Percentiles rank a stretch among this genome's conserved stretches.
Conservation (phyloP, 30 jellyfish, hydroid and myxozoan genomes). For the Rhopilema esculentum region DNA sequence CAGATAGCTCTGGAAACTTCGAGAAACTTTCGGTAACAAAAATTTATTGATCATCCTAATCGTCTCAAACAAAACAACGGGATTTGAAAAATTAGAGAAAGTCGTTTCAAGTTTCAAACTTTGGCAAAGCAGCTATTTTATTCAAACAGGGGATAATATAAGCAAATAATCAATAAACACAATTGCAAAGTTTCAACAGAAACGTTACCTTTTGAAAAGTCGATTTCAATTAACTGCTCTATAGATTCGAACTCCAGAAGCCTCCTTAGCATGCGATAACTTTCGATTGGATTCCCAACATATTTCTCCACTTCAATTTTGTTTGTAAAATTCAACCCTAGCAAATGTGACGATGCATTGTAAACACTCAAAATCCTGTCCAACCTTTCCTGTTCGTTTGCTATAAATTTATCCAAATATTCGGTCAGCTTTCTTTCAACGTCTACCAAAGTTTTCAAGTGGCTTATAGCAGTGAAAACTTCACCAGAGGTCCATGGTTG, state of each 20-base stretch:
- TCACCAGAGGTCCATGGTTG: constrained; percentile 50
- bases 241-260: constrained; percentile 35
- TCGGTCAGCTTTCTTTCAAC: constrained; percentile 56
- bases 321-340: constrained; percentile 15
- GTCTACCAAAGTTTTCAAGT: constrained; percentile 61
- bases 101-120: neutral
- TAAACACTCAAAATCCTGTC: constrained; percentile 19
- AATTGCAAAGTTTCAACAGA: too few species aligned
- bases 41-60: too few species aligned
- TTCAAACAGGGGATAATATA: neutral
- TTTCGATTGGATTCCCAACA: constrained; percentile 73
- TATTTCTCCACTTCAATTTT: constrained; percentile 30
- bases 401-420: constrained; percentile 33
- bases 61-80: neutral
- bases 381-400: constrained; percentile 67
- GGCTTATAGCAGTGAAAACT: constrained; percentile 77
- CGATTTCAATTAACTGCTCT: constrained; percentile 38
- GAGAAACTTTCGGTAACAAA: neutral
- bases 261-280: constrained; percentile 55
- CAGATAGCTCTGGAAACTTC: neutral
- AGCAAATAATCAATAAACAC: too few species aligned
- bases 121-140: neutral
- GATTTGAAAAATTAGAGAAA: neutral
- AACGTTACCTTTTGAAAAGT: constrained; percentile 49
- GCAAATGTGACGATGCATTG: constrained; percentile 30